A percentile compares a stretch with the other conserved stretches of the same genome.
These are phyloP conservation scores for Daktulosphaira vitifoliae DNA, from an alignment of 1,140 invertebrate species.

Conservation along the genomic window DNA sequence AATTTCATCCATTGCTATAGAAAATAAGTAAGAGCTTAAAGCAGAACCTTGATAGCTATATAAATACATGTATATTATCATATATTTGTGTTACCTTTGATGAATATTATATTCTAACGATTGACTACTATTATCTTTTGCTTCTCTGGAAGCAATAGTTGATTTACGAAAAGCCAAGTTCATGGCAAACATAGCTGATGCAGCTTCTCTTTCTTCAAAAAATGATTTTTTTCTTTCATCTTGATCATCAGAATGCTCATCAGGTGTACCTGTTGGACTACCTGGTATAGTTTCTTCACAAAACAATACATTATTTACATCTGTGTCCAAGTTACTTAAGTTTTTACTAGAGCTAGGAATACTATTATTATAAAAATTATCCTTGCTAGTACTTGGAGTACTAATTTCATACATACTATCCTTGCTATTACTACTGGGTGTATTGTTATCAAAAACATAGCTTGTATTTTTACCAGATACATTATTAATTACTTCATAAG, in stretches of 20 bases:
- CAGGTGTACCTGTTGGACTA: constrained; percentile 60
- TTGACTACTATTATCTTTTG: too few relatives aligned
- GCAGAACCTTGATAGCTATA: too few relatives aligned
- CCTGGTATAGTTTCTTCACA: constrained; percentile 83
- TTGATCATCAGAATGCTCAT: constrained; percentile 40
- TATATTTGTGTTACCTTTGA: too few relatives aligned
- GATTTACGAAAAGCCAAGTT: background rate
- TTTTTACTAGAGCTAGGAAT: constrained; percentile 36
- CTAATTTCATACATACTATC: background rate
- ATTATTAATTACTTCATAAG: background rate
- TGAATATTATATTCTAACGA: too few relatives aligned
- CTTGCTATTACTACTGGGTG: background rate
- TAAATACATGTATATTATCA: too few relatives aligned
- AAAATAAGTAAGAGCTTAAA: too few relatives aligned
- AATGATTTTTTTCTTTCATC: background rate
- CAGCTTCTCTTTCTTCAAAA: background rate
- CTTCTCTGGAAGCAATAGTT: too few relatives aligned
- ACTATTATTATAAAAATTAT: constrained; percentile 38
- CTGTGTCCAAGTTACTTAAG: constrained; percentile 39
- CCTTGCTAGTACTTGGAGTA: background rate
- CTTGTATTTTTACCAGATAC: background rate
- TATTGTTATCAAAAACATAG: background rate
- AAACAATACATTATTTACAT: constrained; percentile 49
- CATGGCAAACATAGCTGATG: constrained; percentile 6
- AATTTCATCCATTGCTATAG: too few relatives aligned